Conservation (phyloP, 1,140 invertebrate species). For the Drosophila simulans region DNA sequence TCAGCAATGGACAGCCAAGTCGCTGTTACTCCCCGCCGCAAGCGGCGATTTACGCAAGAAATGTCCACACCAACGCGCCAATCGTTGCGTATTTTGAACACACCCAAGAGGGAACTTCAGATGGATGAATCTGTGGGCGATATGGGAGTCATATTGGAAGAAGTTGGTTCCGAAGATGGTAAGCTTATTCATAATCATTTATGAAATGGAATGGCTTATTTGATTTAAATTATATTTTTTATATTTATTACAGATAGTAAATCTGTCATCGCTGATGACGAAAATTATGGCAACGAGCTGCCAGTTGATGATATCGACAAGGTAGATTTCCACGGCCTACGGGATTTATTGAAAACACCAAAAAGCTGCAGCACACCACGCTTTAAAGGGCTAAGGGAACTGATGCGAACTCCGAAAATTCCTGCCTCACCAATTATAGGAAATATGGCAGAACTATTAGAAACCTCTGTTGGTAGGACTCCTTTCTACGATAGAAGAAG, state of each 20-base stretch:
- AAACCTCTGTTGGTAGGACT: constrained; percentile 20
- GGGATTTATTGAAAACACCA: constrained; percentile 61
- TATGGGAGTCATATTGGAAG: constrained; percentile 68
- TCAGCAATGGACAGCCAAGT: constrained; percentile 17
- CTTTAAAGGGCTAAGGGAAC: constrained; percentile 63
- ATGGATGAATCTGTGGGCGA: constrained; percentile 66
- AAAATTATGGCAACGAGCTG: constrained; percentile 65
- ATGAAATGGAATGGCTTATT: neutral
- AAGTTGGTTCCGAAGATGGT: constrained; percentile 41
- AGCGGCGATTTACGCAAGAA: constrained; percentile 54
- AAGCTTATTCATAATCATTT: neutral
- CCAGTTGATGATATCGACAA: constrained; percentile 41
- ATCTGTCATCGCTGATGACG: constrained; percentile 25
- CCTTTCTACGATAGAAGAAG: constrained; percentile 1
- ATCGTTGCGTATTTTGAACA: constrained; percentile 42
- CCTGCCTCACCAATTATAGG: constrained; percentile 58
- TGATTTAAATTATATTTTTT: constrained; percentile 3
- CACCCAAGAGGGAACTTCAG: constrained; percentile 26
- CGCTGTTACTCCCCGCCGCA: constrained; percentile 45
- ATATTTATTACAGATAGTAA: constrained; percentile 17
- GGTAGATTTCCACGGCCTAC: constrained; percentile 61
- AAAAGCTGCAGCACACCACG: constrained; percentile 71
- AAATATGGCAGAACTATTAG: constrained; percentile 65
- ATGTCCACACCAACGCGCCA: constrained; percentile 45
- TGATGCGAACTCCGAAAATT: constrained; percentile 64